Conservation (phyloP, 1,140 invertebrate genomes). For the Lepidurus couesii region DNA sequence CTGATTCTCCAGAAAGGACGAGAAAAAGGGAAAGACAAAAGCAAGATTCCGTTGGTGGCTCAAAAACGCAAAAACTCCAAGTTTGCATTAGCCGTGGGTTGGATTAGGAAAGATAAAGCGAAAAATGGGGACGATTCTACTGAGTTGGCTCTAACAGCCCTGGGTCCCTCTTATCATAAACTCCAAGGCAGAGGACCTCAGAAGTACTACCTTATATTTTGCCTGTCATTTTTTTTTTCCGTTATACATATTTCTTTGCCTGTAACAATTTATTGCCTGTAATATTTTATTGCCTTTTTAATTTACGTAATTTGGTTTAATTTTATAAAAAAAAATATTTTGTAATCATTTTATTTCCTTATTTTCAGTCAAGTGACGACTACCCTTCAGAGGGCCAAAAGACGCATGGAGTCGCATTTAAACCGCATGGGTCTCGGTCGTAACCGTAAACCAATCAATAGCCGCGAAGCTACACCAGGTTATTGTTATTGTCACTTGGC, state of each 20-base stretch:
- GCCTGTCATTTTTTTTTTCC: not conserved
- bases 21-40: not conserved
- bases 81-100: conserved; percentile 11
- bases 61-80: conserved; percentile 10
- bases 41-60: not conserved
- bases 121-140: not conserved
- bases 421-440: conserved; percentile 49
- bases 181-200: not conserved
- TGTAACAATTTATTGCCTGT: no score
- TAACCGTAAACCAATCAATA: conserved; percentile 71
- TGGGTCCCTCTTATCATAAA: not conserved
- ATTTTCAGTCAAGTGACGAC: conserved; percentile 48
- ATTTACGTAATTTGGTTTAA: no score
- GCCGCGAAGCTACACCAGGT: conserved; percentile 72
- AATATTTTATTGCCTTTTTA: no score
- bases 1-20: conserved; percentile 21
- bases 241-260: no score
- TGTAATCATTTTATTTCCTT: not conserved
- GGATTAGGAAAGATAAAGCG: not conserved
- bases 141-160: not conserved
- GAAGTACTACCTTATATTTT: not conserved
- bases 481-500: conserved; percentile 38
- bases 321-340: no score
- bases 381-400: conserved; percentile 69
- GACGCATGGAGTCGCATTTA: conserved; percentile 76